Conservation (phyloP, 2,113 vertebrate species). For the Tragelaphus strepsiceros region DNA sequence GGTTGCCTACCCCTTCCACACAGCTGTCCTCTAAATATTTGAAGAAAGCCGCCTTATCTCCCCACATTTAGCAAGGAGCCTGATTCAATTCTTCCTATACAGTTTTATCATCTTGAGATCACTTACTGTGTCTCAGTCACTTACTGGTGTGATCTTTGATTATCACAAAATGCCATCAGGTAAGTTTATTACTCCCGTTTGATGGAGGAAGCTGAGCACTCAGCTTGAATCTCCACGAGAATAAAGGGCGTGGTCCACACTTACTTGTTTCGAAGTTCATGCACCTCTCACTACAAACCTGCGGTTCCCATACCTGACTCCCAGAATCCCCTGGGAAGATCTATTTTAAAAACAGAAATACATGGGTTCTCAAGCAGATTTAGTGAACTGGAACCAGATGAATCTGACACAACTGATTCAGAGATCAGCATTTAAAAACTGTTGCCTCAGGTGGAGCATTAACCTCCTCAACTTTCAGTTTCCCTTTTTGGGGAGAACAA, state of each 20-base stretch:
- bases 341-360: slow-evolving; percentile 32
- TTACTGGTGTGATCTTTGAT: background rate
- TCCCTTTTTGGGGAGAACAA: background rate
- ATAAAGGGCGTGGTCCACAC: background rate
- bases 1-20: background rate
- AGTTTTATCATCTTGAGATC: background rate
- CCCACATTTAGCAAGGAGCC: background rate
- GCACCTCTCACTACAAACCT: background rate
- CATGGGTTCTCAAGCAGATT: background rate
- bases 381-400: background rate
- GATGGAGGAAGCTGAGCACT: background rate
- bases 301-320: background rate
- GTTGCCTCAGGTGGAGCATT: background rate
- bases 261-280: background rate
- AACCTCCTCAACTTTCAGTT: background rate
- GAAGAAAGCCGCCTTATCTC: background rate
- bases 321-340: background rate
- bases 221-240: background rate
- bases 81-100: background rate
- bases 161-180: background rate
- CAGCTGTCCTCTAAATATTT: slow-evolving; percentile 1
- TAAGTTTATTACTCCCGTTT: background rate
- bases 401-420: background rate
- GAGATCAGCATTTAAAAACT: background rate
- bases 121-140: background rate